A percentile compares a stretch with the other conserved stretches of the same genome.
phyloP scores from a whole-genome alignment of 2,888 invertebrate species.

The Lasioglossum lativentre region DNA sequence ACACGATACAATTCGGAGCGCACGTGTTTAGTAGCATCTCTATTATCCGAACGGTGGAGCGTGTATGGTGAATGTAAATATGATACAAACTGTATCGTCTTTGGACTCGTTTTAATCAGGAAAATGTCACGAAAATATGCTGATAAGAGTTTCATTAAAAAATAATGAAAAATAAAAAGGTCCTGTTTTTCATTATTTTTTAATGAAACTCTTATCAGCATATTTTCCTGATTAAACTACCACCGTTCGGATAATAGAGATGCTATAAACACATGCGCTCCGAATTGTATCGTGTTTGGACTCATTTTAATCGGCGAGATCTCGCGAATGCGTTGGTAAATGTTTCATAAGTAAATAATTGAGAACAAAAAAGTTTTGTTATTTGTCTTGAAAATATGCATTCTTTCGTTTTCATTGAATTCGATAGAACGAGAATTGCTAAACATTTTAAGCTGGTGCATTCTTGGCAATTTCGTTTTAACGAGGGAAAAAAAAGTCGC shows the following conservation, averaged over 20 bases:
- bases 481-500: not conserved
- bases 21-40: not conserved
- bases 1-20: not conserved
- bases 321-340: not conserved
- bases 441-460: not conserved
- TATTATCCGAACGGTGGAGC: not conserved
- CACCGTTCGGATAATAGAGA: not conserved
- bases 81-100: too few species aligned
- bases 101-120: too few species aligned
- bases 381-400: not conserved
- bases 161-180: not conserved
- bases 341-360: not conserved
- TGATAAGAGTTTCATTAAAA: not conserved
- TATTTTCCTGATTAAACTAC: not conserved
- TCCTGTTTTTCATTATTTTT: not conserved
- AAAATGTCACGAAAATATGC: too few species aligned
- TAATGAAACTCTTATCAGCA: not conserved
- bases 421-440: not conserved
- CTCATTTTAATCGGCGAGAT: not conserved
- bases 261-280: not conserved
- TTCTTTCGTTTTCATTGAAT: too few species aligned
- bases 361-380: not conserved
- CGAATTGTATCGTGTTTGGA: not conserved
- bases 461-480: not conserved
- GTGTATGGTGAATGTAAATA: too few species aligned